Evolutionary conservation across 2,113 vertebrate genomes (phyloP), one percentile per base, ranked within the genome.

Genomic region (Esox niger): DNA sequence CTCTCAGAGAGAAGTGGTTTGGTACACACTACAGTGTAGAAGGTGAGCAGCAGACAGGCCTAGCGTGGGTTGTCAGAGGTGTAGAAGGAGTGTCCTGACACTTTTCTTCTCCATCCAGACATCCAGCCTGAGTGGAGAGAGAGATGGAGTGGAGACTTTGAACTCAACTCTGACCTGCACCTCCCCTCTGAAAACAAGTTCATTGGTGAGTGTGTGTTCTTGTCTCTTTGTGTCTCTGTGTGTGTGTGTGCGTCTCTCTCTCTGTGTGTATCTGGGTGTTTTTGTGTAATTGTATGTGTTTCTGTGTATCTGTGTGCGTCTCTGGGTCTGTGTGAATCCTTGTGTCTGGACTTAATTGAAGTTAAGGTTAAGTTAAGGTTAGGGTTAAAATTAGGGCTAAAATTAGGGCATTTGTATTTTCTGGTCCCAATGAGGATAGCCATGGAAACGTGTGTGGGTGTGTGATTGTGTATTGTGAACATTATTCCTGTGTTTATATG

Each of bases 111-210:
- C 20, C 17, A 21, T 32, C 3, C 74, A 99, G 97, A 95, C 85
- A 82, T 98, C 71, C 87, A 93, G 78, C 84, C 82, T 64, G 85
- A 91, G 76, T 97, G 95, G 96, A 88, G 88, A 75, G 87, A 94
- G 74, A 82, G 87, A 0, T 99, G 97, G 96, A 89, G 85, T 25
- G 88, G 83, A 78, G 88, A 95, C 86, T 93, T 95, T 43, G 82
- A 91, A 65, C 90, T 93, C 79, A 96, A 92, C 86, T 52, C 74
- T 38, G 94, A 95, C 61, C 93, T 99, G 77, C 93, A 96, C 79
- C 93, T 97, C 73, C 97, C 96, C 54, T 92, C 89, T 72, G 94
- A 97, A 87, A 99, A 99, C 83, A 94, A 93, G 80, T 99, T 96
- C 66, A 98, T 99, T 76, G 95, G 97, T 98, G 78, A 81, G 94